Base-by-base conservation (phyloP, 2,888 invertebrate species). In the Cancer borealis region DNA sequence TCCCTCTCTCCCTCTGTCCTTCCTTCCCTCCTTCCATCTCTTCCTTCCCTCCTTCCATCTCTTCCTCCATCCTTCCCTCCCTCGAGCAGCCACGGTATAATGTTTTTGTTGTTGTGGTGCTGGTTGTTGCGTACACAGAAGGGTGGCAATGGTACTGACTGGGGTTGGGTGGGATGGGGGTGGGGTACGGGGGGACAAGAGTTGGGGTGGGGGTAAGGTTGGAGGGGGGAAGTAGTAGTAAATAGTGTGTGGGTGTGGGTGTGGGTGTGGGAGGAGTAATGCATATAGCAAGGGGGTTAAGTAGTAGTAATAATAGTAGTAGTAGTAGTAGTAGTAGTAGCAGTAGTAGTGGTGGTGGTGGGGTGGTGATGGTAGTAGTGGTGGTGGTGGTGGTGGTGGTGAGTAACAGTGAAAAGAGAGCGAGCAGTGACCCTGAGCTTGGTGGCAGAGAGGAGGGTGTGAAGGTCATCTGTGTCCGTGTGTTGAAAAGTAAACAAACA, bases 301-400 rank as follows among this genome's bases (percentile, higher is more conserved):
- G 12, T 30, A 79, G 79, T 79, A 79, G 79, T 79, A 79, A 30
- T 79, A 79, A 12, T 30, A 79, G 79, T 79, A 30, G 79, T 79
- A 79, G 30, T 30, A 79, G 79, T 79, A 79, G 79, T 79, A 79
- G 79, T 79, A 79, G 79, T 79, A 79, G 79, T 79, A 79, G 30
- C 30, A 30, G 79, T 79, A 79, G 30, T 30, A 79, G 79, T 26
- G 6, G 30, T n/a, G n/a, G n/a, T n/a, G n/a, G n/a, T n/a, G n/a
- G n/a, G 30, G 79, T 26, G 8, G 79, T n/a, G 79, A 30, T 21
- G 17, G 79, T 79, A 30, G 79, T 10, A 10, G 79, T 79, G 8
- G 12, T 30, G 14, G 79, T 26, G 30, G 30, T 6, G 30, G 30
- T 26, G 30, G 79, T 30, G 30, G 79, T 26, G 8, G 79, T n/a